Conservation (phyloP, 2,888 invertebrate genomes). For the Scelioninae gen. 1 region DNA sequence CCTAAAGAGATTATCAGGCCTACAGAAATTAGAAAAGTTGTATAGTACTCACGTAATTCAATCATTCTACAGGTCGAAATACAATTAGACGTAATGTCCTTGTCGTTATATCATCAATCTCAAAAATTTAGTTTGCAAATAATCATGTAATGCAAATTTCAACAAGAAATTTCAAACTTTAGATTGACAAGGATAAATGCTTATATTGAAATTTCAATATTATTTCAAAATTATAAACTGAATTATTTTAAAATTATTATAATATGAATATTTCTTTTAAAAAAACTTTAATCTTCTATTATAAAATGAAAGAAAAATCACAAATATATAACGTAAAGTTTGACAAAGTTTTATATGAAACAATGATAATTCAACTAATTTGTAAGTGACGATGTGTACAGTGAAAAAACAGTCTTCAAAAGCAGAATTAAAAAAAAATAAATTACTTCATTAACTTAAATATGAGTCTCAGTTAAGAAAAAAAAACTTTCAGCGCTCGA, state of each 20-base stretch:
- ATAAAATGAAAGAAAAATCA: no score
- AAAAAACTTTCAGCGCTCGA: slow-evolving; percentile 3
- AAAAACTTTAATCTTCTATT: no score
- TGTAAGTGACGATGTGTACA: slow-evolving; percentile 8
- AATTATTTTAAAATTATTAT: no score
- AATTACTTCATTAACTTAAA: slow-evolving; percentile 30
- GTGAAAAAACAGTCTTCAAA: neutral
- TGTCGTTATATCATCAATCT: slow-evolving; percentile 16
- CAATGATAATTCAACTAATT: slow-evolving; percentile 27
- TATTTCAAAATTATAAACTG: no score
- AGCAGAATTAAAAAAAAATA: slow-evolving; percentile 11
- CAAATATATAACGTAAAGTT: no score
- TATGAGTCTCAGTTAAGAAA: neutral
- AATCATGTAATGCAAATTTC: slow-evolving; percentile 17
- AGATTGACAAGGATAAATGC: neutral
- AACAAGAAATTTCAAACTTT: neutral
- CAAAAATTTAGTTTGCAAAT: slow-evolving; percentile 16
- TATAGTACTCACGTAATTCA: slow-evolving; percentile 51
- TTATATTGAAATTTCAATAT: neutral
- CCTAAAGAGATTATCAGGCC: slow-evolving; percentile 57
- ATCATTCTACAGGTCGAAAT: slow-evolving; percentile 37
- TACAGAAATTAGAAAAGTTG: slow-evolving; percentile 64
- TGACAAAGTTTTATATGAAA: no score
- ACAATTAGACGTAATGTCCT: slow-evolving; percentile 32
- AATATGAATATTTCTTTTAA: no score